These are phyloP conservation scores for Elephas maximus DNA, from an alignment of 2,113 vertebrate species.

Conservation along the genomic window DNA sequence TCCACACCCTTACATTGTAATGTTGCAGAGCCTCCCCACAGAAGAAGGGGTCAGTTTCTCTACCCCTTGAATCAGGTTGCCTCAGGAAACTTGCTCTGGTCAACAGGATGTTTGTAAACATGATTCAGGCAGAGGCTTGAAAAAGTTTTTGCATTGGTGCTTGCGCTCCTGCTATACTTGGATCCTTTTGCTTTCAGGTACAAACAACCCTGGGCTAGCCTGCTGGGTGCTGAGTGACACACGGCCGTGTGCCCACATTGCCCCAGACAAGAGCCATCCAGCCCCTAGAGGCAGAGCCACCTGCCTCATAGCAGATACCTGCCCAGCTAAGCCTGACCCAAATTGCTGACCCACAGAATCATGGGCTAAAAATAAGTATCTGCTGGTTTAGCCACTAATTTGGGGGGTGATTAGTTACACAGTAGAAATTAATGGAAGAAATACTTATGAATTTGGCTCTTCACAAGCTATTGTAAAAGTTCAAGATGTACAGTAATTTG, in stretches of 20 bases:
- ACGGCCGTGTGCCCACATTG: rapidly evolving
- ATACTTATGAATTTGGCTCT: rapidly evolving
- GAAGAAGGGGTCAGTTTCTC: rapidly evolving
- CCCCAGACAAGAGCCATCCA: background rate
- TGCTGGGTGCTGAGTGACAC: background rate
- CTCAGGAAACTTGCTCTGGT: background rate
- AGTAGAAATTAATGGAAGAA: background rate
- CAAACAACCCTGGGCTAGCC: background rate
- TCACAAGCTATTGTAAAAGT: background rate
- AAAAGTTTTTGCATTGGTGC: rapidly evolving
- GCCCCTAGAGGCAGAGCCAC: rapidly evolving
- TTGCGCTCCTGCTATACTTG: rapidly evolving
- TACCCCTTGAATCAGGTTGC: rapidly evolving
- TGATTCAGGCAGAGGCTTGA: background rate
- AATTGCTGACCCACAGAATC: background rate
- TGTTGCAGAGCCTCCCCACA: no score
- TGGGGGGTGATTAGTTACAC: background rate
- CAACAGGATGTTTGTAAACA: no score
- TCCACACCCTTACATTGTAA: background rate
- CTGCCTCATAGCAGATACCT: background rate
- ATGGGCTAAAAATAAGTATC: background rate
- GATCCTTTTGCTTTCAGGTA: background rate
- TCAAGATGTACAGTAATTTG: rapidly evolving
- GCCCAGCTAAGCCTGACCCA: background rate
- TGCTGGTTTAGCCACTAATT: background rate